Evolutionary conservation across 2,888 invertebrate species (phyloP).

Genomic region (Ochropleura plecta): DNA sequence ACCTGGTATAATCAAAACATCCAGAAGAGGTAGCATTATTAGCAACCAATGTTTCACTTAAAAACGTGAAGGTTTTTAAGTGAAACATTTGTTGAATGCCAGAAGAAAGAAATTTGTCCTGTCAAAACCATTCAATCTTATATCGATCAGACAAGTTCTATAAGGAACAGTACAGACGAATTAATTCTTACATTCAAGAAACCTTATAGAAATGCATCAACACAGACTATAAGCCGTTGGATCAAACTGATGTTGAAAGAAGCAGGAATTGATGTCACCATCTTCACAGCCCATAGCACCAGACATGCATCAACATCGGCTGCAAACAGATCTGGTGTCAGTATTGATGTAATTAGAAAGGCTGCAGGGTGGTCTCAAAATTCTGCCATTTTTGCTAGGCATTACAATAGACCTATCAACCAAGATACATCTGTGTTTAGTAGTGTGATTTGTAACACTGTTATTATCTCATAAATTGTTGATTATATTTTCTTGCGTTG

Average conservation of each 20-base stretch:
- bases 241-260: background rate
- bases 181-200: conserved; percentile 4
- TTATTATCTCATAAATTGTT: too few species aligned
- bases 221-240: background rate
- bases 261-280: background rate
- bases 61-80: too few species aligned
- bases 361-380: background rate
- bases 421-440: background rate
- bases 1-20: too few species aligned
- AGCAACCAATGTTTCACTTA: too few species aligned
- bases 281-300: conserved; percentile 4
- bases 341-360: background rate
- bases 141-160: background rate
- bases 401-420: background rate
- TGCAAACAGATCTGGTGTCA: background rate
- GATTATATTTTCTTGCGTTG: too few species aligned
- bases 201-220: background rate
- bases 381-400: background rate
- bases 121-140: background rate
- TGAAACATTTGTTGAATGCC: too few species aligned
- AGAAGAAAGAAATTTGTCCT: background rate
- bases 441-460: background rate
- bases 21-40: too few species aligned
- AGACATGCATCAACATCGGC: too few species aligned
- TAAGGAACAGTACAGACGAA: background rate